Percentiles rank a stretch among this genome's conserved stretches.
phyloP scores from a whole-genome alignment of 2,797 vertebrate genomes.

The Argya squamiceps region DNA sequence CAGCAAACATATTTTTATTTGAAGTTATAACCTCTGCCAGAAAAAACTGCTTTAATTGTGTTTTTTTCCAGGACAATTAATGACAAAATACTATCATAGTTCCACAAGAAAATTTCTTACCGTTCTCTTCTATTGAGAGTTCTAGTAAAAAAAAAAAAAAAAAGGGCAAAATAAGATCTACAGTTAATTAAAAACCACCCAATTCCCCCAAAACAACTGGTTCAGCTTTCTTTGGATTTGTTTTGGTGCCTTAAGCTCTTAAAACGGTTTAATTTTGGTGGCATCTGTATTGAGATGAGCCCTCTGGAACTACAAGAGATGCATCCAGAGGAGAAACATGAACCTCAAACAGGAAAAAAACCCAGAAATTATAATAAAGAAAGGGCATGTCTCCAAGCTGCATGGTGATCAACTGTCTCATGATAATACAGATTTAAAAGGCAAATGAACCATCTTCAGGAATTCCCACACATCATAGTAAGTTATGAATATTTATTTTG shows the following conservation, averaged over 20 bases:
- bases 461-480: neutral
- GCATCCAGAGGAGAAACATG: neutral
- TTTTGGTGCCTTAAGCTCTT: neutral
- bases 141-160: neutral
- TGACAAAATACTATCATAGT: neutral
- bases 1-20: neutral
- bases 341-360: neutral
- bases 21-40: neutral
- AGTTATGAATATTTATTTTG: neutral
- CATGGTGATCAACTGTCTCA: neutral
- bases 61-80: neutral
- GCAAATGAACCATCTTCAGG: neutral
- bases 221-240: neutral
- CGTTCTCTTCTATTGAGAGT: neutral
- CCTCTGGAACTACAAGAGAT: neutral
- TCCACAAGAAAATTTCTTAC: neutral
- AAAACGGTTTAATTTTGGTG: neutral
- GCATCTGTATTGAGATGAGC: neutral
- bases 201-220: fast-evolving
- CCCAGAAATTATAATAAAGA: neutral
- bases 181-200: neutral
- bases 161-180: fast-evolving
- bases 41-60: neutral
- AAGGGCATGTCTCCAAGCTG: neutral
- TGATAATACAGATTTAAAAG: neutral